Evolutionary conservation across 2,113 vertebrate genomes (phyloP).

Genomic region (Gopherus flavomarginatus): DNA sequence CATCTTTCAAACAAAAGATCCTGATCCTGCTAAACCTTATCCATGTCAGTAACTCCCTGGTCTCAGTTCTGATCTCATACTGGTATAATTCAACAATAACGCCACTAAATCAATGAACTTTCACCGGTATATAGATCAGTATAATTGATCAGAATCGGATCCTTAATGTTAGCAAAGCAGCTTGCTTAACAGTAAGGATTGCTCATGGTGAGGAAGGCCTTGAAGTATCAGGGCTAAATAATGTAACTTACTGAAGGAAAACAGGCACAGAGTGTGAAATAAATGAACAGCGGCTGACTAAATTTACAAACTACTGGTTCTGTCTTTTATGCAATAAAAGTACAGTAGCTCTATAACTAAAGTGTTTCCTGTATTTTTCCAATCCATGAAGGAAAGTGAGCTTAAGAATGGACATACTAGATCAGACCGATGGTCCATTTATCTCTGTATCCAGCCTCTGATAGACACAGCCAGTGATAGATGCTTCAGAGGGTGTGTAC

Average conservation of each 20-base stretch:
- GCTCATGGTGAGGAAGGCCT: background rate
- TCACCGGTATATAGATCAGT: background rate
- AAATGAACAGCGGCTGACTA: background rate
- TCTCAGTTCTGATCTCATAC: background rate
- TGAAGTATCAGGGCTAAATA: background rate
- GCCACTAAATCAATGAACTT: background rate
- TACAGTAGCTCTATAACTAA: background rate
- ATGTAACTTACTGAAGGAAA: background rate
- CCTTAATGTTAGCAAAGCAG: background rate
- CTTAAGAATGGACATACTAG: background rate
- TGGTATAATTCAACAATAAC: background rate
- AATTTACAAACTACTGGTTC: too few species aligned
- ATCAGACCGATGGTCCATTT: too few species aligned
- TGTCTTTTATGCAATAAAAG: too few species aligned
- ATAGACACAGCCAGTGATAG: too few species aligned
- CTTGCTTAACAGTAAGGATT: background rate
- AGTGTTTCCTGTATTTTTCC: conserved; percentile 40
- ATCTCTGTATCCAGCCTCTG: too few species aligned
- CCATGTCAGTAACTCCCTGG: background rate
- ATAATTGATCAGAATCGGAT: background rate
- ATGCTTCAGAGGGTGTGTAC: too few species aligned
- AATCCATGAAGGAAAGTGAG: background rate
- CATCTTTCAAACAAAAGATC: background rate
- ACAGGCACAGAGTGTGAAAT: background rate
- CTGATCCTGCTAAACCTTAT: background rate